These are phyloP conservation scores for Poecilobothrus nobilitatus DNA, from an alignment of 2,888 invertebrate species.

Conservation along the genomic window DNA sequence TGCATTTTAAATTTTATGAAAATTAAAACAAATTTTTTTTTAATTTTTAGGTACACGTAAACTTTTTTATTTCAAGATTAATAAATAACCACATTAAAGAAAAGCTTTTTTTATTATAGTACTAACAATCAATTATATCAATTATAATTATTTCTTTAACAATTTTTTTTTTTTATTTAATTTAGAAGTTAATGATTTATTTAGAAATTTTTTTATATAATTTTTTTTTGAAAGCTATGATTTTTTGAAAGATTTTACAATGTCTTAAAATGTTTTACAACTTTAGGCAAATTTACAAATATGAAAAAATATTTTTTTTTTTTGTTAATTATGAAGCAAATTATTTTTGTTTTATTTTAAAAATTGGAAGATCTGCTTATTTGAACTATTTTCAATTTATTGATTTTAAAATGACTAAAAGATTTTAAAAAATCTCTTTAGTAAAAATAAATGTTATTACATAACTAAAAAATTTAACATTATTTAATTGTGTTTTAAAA, in stretches of 20 bases:
- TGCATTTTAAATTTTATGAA: no score
- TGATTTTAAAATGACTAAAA: no score
- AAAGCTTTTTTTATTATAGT: background rate
- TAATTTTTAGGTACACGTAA: background rate
- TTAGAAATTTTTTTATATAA: background rate
- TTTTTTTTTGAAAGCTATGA: no score
- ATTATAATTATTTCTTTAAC: background rate
- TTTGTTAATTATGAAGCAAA: background rate
- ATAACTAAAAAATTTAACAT: no score
- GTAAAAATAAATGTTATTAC: no score
- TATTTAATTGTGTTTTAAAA: no score
- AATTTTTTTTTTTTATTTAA: background rate
- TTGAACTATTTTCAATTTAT: background rate
- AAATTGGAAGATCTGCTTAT: background rate
- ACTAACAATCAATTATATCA: background rate
- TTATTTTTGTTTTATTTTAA: no score
- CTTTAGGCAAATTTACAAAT: no score
- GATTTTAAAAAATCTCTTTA: no score
- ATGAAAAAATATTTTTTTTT: no score
- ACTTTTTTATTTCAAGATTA: slow-evolving; percentile 6
- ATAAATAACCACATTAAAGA: background rate
- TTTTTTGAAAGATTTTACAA: no score
- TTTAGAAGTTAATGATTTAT: background rate
- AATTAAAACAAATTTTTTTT: background rate
- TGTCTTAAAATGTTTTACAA: no score